phyloP scores from a whole-genome alignment of 1,140 invertebrate species.

The Scaptomyza graminum region DNA sequence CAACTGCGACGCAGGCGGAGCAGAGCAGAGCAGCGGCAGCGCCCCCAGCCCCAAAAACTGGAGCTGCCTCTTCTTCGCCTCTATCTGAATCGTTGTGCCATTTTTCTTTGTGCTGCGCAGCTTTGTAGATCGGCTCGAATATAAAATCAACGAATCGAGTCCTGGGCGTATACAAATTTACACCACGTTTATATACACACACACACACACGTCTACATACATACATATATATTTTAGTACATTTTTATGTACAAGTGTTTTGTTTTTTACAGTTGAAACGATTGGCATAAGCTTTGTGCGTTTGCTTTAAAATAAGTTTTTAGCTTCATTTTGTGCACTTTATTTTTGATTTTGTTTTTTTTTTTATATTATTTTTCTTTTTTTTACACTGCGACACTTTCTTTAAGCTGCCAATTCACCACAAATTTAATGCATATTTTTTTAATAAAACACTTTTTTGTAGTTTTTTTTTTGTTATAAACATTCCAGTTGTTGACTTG shows the following conservation, averaged over 20 bases:
- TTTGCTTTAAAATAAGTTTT: constrained; percentile 17
- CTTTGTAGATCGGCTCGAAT: constrained; percentile 57
- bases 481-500: constrained; percentile 30
- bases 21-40: constrained; percentile 27
- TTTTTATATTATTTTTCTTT: constrained; percentile 11
- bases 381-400: constrained; percentile 38
- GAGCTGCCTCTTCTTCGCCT: constrained; percentile 33
- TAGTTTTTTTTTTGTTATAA: constrained; percentile 13
- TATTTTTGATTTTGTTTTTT: not conserved
- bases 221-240: constrained; percentile 12
- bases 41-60: constrained; percentile 37
- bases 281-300: constrained; percentile 41
- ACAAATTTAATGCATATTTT: constrained; percentile 4
- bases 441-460: constrained; percentile 20
- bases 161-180: constrained; percentile 39
- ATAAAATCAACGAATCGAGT: constrained; percentile 41
- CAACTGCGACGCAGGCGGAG: not conserved
- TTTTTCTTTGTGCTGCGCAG: constrained; percentile 70
- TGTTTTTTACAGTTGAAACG: constrained; percentile 16
- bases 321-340: constrained; percentile 17
- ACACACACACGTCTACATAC: constrained; percentile 12
- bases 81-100: constrained; percentile 65
- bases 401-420: constrained; percentile 22
- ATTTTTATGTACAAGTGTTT: constrained; percentile 9
- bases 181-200: not conserved